Base-by-base conservation (phyloP, 2,113 vertebrate genomes). In the Taxidea taxus region DNA sequence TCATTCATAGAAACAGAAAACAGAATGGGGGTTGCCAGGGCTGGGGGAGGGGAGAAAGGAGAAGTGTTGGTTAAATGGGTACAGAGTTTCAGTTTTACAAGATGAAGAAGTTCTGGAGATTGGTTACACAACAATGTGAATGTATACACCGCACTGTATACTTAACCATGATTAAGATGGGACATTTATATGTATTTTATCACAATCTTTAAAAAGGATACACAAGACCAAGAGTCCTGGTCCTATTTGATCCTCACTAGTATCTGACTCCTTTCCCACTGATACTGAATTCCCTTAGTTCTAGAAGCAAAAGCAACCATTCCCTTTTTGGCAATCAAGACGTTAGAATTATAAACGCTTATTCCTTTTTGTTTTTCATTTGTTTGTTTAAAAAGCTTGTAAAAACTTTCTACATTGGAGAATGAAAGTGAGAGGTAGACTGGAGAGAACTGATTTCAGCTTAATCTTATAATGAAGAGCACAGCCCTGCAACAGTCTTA, bases 371-470 rank as follows among this genome's bases (percentile, higher is more conserved):
- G 20, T 44, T 77, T 51, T 81, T 39, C 1, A 0, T 37, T 68
- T 37, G 16, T 68, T n/a, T 68, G 31, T 68, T 68, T 68, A 10
- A 37, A 68, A 44, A 87, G 23, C 18, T 90, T 93, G 25, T 90
- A 81, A 95, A 89, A 90, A 37, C 49, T 90, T 90, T 95, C 86
- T 56, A 77, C 34, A 27, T 2, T 91, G 27, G 34, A 96, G 68
- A 95, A 78, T 78, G 49, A 90, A 56, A 90, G 78, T n/a, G 70
- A 88, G 15, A 66, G 37, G 60, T 31, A 86, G 42, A 86, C 20
- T n/a, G 25, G 21, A 56, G 23, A 83, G 31, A 92, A 74, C 31
- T 42, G 31, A 56, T 86, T 47, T 68, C 12, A 86, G 68, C 47
- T 80, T 37, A 72, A 64, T 47, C 23, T 34, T 58, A 29, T 64